These are phyloP conservation scores for Pygoscelis antarcticus DNA, from an alignment of 2,113 vertebrate genomes.

Conservation along the genomic window DNA sequence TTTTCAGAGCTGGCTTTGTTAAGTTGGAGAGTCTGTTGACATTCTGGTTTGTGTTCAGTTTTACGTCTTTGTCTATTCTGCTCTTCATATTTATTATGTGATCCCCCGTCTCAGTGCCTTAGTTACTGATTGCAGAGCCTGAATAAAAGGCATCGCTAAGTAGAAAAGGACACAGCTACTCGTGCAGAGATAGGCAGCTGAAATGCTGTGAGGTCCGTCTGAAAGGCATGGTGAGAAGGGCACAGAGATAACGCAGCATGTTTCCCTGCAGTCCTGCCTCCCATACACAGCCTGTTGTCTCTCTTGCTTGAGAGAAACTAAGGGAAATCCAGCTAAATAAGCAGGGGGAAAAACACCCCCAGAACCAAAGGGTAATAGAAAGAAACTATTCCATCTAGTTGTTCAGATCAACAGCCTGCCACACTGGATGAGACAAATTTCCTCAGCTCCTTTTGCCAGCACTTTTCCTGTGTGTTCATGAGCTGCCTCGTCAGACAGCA, in stretches of 20 bases:
- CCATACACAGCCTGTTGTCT: background rate
- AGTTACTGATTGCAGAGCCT: background rate
- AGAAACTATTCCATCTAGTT: background rate
- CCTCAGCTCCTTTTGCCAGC: background rate
- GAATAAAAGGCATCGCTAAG: background rate
- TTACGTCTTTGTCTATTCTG: background rate
- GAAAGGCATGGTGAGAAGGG: background rate
- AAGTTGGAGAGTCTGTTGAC: background rate
- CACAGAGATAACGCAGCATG: background rate
- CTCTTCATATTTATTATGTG: background rate
- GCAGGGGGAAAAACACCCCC: background rate
- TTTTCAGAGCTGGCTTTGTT: background rate
- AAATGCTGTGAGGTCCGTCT: accelerated
- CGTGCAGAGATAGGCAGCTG: accelerated
- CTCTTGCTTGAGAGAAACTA: background rate
- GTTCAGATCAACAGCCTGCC: background rate
- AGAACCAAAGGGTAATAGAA: background rate
- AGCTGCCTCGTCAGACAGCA: background rate
- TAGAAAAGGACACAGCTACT: background rate
- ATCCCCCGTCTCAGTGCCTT: background rate
- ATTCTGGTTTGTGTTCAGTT: background rate
- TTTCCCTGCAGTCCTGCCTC: background rate
- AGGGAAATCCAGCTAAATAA: background rate
- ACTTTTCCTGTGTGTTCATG: background rate
- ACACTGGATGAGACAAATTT: background rate